Evolutionary conservation across 2,888 invertebrate species (phyloP).

Genomic region (Tenodera sinensis): DNA sequence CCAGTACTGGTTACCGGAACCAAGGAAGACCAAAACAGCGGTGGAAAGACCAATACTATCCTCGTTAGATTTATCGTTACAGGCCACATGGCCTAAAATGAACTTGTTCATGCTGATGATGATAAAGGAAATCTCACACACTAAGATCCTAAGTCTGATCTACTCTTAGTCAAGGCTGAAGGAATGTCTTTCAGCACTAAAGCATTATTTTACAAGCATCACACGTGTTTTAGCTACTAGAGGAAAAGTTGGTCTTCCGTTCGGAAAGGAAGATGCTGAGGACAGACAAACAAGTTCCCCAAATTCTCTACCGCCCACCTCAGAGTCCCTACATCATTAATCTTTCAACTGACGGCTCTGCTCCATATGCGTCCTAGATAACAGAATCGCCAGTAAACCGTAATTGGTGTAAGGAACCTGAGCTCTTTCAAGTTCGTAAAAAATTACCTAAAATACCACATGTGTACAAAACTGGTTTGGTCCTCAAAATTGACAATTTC

Average conservation of each 20-base stretch:
- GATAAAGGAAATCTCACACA: too few relatives aligned
- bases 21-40: too few relatives aligned
- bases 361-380: neutral
- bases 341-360: neutral
- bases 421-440: too few relatives aligned
- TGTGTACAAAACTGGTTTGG: too few relatives aligned
- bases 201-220: neutral
- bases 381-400: neutral
- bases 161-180: neutral
- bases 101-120: too few relatives aligned
- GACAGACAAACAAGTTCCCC: neutral
- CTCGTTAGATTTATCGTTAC: too few relatives aligned
- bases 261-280: neutral
- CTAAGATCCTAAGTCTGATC: neutral
- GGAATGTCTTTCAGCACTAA: neutral
- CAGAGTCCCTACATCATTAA: neutral
- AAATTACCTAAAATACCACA: too few relatives aligned
- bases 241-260: neutral
- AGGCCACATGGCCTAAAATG: too few relatives aligned
- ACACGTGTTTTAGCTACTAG: neutral
- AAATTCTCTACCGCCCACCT: neutral
- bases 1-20: too few relatives aligned
- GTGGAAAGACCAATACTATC: too few relatives aligned
- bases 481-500: too few relatives aligned
- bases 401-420: too few relatives aligned